Conservation (phyloP, 2,797 vertebrate species). For the Nannoperca obscura region DNA sequence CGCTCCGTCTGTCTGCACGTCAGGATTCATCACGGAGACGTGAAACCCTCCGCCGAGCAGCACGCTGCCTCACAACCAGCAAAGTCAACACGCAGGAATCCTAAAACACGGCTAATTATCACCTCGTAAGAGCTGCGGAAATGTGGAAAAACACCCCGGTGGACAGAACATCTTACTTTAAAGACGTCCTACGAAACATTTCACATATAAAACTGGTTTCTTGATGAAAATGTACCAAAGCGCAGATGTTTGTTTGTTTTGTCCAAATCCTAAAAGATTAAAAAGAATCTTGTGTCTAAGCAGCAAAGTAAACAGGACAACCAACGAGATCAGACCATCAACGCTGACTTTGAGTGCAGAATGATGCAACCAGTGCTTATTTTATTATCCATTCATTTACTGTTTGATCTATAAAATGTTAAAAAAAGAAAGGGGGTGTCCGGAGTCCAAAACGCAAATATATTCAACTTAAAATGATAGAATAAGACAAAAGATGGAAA, state of each 20-base stretch:
- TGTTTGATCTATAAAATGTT: neutral
- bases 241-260: neutral
- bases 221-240: neutral
- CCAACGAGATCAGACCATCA: too few relatives aligned
- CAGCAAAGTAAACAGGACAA: too few relatives aligned
- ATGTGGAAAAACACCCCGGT: neutral
- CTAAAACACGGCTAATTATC: slow-evolving; percentile 5
- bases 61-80: rapidly evolving
- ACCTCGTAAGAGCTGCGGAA: slow-evolving; percentile 13
- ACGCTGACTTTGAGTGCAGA: neutral
- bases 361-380: neutral
- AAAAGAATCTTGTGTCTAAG: too few relatives aligned
- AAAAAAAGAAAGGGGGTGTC: neutral
- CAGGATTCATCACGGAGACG: neutral
- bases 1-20: neutral
- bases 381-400: neutral
- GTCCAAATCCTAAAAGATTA: neutral
- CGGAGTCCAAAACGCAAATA: neutral
- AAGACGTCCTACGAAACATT: too few relatives aligned
- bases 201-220: too few relatives aligned
- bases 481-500: neutral
- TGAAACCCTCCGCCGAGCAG: neutral
- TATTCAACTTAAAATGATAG: neutral
- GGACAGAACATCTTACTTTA: neutral
- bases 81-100: neutral